Percentiles rank a stretch among this genome's conserved stretches.
Evolutionary conservation across 1,140 invertebrate species (phyloP).

Genomic region (Metopolophium dirhodum): DNA sequence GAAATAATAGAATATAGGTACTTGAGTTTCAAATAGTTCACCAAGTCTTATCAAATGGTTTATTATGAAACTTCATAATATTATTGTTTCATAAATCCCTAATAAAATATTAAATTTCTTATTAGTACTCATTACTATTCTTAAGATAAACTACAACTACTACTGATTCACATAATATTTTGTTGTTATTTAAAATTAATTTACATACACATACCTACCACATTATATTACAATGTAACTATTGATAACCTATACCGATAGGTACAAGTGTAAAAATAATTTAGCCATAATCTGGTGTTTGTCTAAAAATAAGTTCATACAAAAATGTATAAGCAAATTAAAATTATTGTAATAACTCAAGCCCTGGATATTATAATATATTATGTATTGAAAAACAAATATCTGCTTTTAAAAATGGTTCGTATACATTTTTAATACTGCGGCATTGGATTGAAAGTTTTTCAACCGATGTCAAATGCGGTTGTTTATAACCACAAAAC

Average conservation of each 20-base stretch:
- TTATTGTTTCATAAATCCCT: neutral
- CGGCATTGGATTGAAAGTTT: neutral
- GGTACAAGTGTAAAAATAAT: too few relatives aligned
- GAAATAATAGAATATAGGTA: neutral
- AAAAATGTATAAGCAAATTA: neutral
- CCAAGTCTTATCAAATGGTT: neutral
- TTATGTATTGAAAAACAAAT: neutral
- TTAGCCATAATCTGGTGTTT: too few relatives aligned
- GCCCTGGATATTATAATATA: too few relatives aligned
- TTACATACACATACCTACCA: neutral
- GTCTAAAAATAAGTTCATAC: neutral
- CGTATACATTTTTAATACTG: neutral
- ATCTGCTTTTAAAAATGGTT: neutral
- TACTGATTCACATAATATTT: neutral
- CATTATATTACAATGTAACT: neutral
- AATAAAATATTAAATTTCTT: neutral
- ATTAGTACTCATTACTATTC: neutral
- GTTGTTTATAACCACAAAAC: conserved; percentile 34
- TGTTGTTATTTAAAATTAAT: neutral
- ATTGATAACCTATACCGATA: neutral
- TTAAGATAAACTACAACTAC: neutral
- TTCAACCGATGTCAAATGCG: neutral
- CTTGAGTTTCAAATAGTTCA: neutral
- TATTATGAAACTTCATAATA: neutral
- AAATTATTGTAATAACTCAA: too few relatives aligned